phyloP scores from a whole-genome alignment of 2,888 invertebrate genomes.

The Sphaeridia pumilis region DNA sequence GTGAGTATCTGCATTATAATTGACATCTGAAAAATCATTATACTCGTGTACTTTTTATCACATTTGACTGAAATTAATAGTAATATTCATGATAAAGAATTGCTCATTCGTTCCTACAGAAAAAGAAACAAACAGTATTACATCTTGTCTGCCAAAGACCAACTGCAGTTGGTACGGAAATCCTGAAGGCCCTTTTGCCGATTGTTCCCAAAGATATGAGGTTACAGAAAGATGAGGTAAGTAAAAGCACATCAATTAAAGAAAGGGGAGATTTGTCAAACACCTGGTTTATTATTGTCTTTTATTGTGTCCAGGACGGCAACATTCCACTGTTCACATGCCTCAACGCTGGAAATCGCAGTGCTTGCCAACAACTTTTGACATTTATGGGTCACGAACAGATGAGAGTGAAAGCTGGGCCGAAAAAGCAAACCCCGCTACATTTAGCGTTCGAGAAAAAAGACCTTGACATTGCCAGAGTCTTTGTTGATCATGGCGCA shows the following conservation, averaged over 20 bases:
- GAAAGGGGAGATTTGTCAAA: background rate
- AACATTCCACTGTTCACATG: slow-evolving; percentile 87
- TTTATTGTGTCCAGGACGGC: slow-evolving; percentile 12
- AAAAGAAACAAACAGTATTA: slow-evolving; percentile 83
- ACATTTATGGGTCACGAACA: slow-evolving; percentile 78
- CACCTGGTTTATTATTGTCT: background rate
- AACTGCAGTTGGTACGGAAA: slow-evolving; percentile 81
- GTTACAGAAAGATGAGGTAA: slow-evolving; percentile 75
- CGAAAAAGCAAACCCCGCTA: slow-evolving; percentile 80
- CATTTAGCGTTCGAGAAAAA: slow-evolving; percentile 87
- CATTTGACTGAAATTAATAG: too few relatives aligned
- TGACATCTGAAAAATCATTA: background rate
- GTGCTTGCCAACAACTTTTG: slow-evolving; percentile 86
- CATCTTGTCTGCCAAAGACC: slow-evolving; percentile 89
- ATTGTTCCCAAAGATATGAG: slow-evolving; percentile 84
- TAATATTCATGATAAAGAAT: too few relatives aligned
- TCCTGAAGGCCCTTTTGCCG: slow-evolving; percentile 73
- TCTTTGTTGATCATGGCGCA: slow-evolving; percentile 85
- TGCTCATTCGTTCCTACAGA: slow-evolving; percentile 53
- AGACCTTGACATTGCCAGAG: slow-evolving; percentile 85
- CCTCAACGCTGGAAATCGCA: slow-evolving; percentile 88
- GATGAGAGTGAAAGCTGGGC: slow-evolving; percentile 43
- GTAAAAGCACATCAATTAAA: slow-evolving; percentile 38
- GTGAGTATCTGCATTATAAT: slow-evolving; percentile 47
- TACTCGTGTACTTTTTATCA: too few relatives aligned